phyloP scores from a whole-genome alignment of 2,113 vertebrate species.

The Rhodinocichla rosea region DNA sequence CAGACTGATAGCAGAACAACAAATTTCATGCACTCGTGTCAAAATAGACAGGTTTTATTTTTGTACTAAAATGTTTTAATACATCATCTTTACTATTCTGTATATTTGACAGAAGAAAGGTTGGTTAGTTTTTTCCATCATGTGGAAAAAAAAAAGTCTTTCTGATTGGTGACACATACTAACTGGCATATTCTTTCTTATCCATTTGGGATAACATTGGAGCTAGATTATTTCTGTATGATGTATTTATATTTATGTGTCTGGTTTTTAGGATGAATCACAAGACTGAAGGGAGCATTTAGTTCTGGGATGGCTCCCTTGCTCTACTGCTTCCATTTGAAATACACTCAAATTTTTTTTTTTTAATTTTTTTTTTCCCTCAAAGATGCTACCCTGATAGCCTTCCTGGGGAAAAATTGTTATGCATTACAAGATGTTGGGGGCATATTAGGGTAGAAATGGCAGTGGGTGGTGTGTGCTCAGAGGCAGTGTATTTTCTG shows the following conservation, averaged over 20 bases:
- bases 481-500: not conserved
- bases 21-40: not conserved
- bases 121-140: not conserved
- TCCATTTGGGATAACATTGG: not conserved
- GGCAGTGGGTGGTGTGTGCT: not conserved
- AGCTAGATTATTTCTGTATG: not conserved
- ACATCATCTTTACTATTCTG: not conserved
- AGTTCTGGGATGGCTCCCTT: not conserved
- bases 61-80: not conserved
- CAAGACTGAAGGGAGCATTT: not conserved
- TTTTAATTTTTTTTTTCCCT: not conserved
- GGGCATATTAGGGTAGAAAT: not conserved
- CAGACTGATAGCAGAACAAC: not conserved
- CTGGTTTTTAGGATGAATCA: not conserved
- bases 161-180: not conserved
- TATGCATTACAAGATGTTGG: not conserved
- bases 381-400: not conserved
- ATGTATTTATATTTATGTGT: not conserved
- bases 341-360: not conserved
- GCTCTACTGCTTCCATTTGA: not conserved
- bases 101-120: not conserved
- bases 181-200: not conserved
- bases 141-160: not conserved
- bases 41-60: not conserved
- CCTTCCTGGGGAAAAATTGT: not conserved